These are phyloP conservation scores for Harpegnathos saltator DNA, from an alignment of 1,140 invertebrate species.

Conservation along the genomic window DNA sequence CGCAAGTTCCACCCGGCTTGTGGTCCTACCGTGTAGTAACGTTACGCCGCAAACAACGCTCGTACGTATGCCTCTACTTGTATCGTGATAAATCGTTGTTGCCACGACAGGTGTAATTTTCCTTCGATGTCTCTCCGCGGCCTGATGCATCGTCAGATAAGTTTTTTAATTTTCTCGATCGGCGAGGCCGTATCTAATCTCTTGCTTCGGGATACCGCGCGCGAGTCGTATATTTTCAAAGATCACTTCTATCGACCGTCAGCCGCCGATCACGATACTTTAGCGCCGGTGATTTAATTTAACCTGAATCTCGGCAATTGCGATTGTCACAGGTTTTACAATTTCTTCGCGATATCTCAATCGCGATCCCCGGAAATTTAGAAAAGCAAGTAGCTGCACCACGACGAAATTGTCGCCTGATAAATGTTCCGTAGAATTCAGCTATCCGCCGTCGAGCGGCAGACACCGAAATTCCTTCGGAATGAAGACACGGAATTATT, in stretches of 20 bases:
- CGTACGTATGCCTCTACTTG: neutral
- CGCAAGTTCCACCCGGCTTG: slow-evolving; percentile 16
- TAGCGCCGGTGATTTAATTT: neutral
- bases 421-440: neutral
- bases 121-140: neutral
- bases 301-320: too few relatives aligned
- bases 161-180: neutral
- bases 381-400: neutral
- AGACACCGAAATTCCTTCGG: neutral
- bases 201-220: neutral
- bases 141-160: neutral
- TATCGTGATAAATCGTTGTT: slow-evolving; percentile 29
- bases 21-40: slow-evolving; percentile 9
- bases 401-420: neutral
- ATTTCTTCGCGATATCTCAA: too few relatives aligned
- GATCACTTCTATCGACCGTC: neutral
- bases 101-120: slow-evolving; percentile 11
- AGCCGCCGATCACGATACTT: neutral
- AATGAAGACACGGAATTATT: neutral
- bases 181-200: neutral
- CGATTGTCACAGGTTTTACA: too few relatives aligned
- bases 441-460: too few relatives aligned
- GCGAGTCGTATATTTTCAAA: neutral
- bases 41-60: slow-evolving; percentile 7
- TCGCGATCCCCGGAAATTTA: too few relatives aligned